Evolutionary conservation across 1,140 invertebrate genomes (phyloP).

Genomic region (Drosophila dunni): DNA sequence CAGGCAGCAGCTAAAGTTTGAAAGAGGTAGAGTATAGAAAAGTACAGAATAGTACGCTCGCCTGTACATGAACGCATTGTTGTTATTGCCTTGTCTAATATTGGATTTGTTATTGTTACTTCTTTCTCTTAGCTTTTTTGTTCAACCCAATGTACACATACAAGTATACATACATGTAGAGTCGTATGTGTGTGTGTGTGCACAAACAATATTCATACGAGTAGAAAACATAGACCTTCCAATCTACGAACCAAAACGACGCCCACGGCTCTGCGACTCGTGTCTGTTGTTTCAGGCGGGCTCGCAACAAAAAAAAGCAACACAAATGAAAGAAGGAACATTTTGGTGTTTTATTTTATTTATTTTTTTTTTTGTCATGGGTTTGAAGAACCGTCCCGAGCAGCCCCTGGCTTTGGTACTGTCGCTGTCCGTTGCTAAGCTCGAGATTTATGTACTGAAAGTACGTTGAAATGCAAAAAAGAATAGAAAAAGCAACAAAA

Average conservation of each 20-base stretch:
- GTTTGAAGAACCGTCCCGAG: background rate
- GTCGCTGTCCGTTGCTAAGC: constrained; percentile 69
- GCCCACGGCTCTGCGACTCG: constrained; percentile 48
- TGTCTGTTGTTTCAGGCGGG: constrained; percentile 72
- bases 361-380: constrained; percentile 27
- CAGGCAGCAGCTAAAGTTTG: background rate
- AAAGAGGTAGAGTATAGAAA: constrained; percentile 1
- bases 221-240: constrained; percentile 34
- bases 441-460: constrained; percentile 77
- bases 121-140: constrained; percentile 43
- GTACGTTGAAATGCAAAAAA: constrained; percentile 76
- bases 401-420: constrained; percentile 9
- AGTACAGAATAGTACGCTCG: constrained; percentile 4
- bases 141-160: constrained; percentile 23
- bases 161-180: background rate
- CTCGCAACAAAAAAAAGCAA: constrained; percentile 21
- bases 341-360: constrained; percentile 24
- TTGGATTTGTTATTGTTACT: constrained; percentile 79
- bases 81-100: constrained; percentile 73
- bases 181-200: constrained; percentile 40
- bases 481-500: constrained; percentile 13
- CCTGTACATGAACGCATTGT: constrained; percentile 62
- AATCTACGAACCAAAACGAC: constrained; percentile 25
- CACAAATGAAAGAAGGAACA: background rate
- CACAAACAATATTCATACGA: constrained; percentile 75